Conservation (phyloP, 2,888 invertebrate species). For the Antheraea assamensis region DNA sequence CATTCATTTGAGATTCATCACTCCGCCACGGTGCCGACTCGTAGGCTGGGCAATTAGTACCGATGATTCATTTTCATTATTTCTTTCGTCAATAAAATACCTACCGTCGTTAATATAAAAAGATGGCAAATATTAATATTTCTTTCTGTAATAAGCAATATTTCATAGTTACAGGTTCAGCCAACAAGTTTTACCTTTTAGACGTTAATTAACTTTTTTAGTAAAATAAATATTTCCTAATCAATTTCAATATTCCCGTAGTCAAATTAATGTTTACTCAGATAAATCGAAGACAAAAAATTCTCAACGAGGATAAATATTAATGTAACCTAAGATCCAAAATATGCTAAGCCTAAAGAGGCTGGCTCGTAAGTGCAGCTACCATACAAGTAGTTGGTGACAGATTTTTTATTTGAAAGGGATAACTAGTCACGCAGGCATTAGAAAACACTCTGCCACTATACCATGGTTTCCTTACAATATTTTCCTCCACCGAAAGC, state of each 20-base stretch:
- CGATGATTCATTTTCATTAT: constrained; percentile 54
- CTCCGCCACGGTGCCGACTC: constrained; percentile 43
- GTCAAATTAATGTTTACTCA: background rate
- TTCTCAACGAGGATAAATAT: no score
- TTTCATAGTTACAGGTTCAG: constrained; percentile 8
- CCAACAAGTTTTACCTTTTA: constrained; percentile 14
- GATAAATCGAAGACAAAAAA: no score
- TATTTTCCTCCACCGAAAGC: no score
- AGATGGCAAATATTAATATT: constrained; percentile 21
- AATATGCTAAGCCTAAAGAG: no score
- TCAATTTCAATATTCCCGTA: constrained; percentile 14
- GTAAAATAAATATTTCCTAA: constrained; percentile 26
- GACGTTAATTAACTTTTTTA: constrained; percentile 14
- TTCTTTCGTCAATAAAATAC: constrained; percentile 34
- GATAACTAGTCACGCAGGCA: no score
- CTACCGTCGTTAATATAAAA: constrained; percentile 17
- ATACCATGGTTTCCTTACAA: no score
- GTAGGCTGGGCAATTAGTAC: constrained; percentile 57
- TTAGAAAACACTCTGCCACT: no score
- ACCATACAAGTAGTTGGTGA: no score
- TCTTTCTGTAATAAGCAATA: constrained; percentile 21
- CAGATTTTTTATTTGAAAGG: no score
- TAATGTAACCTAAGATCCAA: no score
- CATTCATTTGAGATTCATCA: constrained; percentile 61
- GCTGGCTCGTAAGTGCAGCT: no score